Conservation (phyloP, 2,113 vertebrate species). For the Meleagris gallopavo region DNA sequence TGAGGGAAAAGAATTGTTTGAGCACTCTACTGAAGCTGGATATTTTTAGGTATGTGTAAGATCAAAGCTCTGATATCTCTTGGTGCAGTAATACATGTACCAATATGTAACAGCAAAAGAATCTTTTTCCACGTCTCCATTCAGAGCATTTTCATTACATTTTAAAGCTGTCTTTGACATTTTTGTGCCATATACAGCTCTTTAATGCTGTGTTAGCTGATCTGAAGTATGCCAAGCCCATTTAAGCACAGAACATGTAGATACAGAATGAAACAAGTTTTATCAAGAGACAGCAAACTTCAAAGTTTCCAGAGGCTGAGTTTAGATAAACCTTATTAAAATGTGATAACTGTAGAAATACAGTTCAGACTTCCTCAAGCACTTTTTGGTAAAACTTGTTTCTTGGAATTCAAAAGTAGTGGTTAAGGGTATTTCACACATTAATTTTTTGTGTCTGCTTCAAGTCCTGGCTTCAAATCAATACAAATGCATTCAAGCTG, state of each 20-base stretch:
- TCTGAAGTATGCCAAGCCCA: slow-evolving; percentile 43
- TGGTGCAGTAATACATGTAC: slow-evolving; percentile 69
- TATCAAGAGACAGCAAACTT: slow-evolving; percentile 37
- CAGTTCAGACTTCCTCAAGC: slow-evolving; percentile 31
- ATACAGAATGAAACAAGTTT: slow-evolving; percentile 48
- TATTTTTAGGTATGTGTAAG: slow-evolving; percentile 64
- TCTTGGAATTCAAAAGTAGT: slow-evolving; percentile 37
- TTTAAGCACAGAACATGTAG: slow-evolving; percentile 38
- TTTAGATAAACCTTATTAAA: slow-evolving; percentile 63
- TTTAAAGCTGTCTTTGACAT: slow-evolving; percentile 59
- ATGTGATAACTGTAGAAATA: slow-evolving; percentile 28
- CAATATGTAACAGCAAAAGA: slow-evolving; percentile 48
- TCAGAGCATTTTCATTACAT: slow-evolving; percentile 70
- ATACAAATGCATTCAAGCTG: slow-evolving; percentile 67
- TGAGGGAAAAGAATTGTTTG: slow-evolving; percentile 60
- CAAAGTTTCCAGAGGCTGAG: slow-evolving; percentile 59
- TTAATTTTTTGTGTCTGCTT: slow-evolving; percentile 66
- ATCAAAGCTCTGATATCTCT: slow-evolving; percentile 72
- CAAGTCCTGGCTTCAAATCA: slow-evolving; percentile 66
- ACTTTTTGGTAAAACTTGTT: slow-evolving; percentile 53
- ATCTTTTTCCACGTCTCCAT: slow-evolving; percentile 64
- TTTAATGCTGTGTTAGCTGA: slow-evolving; percentile 44
- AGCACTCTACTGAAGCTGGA: slow-evolving; percentile 60
- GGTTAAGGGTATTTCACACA: slow-evolving; percentile 58
- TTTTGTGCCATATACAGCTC: slow-evolving; percentile 45